Evolutionary conservation across 23 tunicate genomes (phyloP).

Genomic region (Phallusia fumigata): DNA sequence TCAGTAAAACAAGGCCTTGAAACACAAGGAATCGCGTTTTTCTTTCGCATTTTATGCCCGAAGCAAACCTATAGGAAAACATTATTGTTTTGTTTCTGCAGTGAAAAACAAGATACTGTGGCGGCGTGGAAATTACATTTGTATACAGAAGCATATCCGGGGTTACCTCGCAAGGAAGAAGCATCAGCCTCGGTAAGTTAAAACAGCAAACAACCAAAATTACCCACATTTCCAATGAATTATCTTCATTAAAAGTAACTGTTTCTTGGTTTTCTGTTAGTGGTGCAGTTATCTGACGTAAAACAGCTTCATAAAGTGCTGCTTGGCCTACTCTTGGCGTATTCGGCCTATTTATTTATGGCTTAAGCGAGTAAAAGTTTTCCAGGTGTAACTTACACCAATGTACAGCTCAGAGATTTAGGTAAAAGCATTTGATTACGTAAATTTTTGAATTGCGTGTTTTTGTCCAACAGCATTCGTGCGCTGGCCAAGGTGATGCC

Average conservation of each 20-base stretch:
- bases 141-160: constrained; percentile 74
- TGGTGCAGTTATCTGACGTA: too few species aligned
- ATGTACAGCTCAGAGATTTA: too few species aligned
- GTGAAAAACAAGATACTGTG: constrained; percentile 83
- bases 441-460: too few species aligned
- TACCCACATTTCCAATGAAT: too few species aligned
- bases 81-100: background rate
- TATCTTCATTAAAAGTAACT: background rate
- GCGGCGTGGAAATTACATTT: constrained; percentile 61
- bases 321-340: background rate
- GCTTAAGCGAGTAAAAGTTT: too few species aligned
- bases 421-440: background rate
- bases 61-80: too few species aligned
- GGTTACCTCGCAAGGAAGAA: constrained; percentile 66
- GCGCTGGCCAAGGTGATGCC: constrained; percentile 52
- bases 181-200: constrained; percentile 71
- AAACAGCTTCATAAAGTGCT: background rate
- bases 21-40: too few species aligned
- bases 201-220: background rate
- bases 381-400: too few species aligned
- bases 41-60: too few species aligned
- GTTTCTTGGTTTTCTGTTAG: background rate
- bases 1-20: background rate
- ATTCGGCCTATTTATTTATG: too few species aligned
- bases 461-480: constrained; percentile 67